Conservation (phyloP, 2,113 vertebrate species). For the Pionites leucogaster region DNA sequence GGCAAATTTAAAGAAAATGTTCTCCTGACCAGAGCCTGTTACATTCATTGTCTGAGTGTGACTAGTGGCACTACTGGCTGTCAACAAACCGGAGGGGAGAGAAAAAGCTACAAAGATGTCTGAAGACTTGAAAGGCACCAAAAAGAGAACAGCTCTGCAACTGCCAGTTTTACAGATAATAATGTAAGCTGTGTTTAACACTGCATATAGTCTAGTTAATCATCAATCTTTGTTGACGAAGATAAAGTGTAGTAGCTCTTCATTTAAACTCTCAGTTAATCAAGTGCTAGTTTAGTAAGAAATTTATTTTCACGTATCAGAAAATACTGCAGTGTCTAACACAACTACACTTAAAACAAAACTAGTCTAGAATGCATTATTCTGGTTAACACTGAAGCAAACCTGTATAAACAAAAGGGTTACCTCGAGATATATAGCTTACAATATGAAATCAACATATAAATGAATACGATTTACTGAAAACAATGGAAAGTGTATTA, state of each 20-base stretch:
- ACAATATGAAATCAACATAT: conserved; percentile 84
- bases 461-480: conserved; percentile 84
- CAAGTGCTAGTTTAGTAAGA: conserved; percentile 81
- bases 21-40: conserved; percentile 73
- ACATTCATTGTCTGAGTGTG: conserved; percentile 77
- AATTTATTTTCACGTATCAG: conserved; percentile 86
- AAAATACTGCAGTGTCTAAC: conserved; percentile 86
- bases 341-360: conserved; percentile 85
- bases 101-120: conserved; percentile 56
- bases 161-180: conserved; percentile 72
- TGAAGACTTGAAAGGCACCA: conserved; percentile 76
- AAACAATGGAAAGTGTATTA: conserved; percentile 84
- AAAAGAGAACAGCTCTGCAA: conserved; percentile 72
- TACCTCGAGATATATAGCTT: conserved; percentile 80
- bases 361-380: conserved; percentile 83
- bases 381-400: conserved; percentile 82
- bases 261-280: conserved; percentile 71
- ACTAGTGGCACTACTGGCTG: conserved; percentile 60
- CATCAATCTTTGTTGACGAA: conserved; percentile 53
- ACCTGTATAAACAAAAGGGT: conserved; percentile 79
- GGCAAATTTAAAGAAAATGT: conserved; percentile 74
- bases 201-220: conserved; percentile 69
- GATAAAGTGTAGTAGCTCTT: conserved; percentile 63
- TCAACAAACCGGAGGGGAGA: conserved; percentile 16
- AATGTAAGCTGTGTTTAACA: conserved; percentile 75